A percentile compares a stretch with the other conserved stretches of the same genome.
Conservation (phyloP, 2,113 vertebrate species). For the Anarhynchus alexandrinus region DNA sequence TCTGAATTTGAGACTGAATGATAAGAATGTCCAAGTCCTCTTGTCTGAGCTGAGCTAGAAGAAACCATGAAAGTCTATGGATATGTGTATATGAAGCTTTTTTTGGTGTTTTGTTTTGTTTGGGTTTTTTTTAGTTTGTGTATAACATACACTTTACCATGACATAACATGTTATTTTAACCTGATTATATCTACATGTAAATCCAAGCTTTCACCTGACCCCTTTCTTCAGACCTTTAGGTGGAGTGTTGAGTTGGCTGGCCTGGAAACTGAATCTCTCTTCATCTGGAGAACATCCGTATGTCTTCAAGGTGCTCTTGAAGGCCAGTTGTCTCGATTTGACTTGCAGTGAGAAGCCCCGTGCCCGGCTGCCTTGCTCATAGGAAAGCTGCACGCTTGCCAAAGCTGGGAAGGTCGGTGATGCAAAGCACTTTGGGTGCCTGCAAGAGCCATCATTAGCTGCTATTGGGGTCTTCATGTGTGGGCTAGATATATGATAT, state of each 20-base stretch:
- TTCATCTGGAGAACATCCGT: not conserved
- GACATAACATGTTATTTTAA: not conserved
- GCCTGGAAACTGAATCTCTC: not conserved
- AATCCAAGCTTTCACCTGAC: not conserved
- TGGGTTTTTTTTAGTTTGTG: not conserved
- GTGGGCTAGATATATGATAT: not conserved
- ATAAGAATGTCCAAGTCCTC: not conserved
- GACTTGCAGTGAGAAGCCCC: not conserved
- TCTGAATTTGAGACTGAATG: not conserved
- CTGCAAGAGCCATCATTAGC: not conserved
- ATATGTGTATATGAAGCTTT: not conserved
- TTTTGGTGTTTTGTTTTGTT: no score
- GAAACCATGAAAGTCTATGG: not conserved
- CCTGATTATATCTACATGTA: not conserved
- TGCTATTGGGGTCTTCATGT: not conserved
- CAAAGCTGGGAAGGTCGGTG: not conserved
- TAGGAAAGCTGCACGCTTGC: not conserved
- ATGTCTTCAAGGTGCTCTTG: not conserved
- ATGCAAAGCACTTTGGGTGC: not conserved
- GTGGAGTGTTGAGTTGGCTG: not conserved
- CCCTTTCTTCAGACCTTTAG: not conserved
- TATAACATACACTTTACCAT: not conserved
- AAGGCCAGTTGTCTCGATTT: not conserved
- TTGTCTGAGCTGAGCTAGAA: not conserved
- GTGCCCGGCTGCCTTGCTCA: not conserved